Percentiles rank a stretch among this genome's conserved stretches.
Evolutionary conservation across 2,888 invertebrate species (phyloP).

Genomic region (Pharmacophagus antenor): DNA sequence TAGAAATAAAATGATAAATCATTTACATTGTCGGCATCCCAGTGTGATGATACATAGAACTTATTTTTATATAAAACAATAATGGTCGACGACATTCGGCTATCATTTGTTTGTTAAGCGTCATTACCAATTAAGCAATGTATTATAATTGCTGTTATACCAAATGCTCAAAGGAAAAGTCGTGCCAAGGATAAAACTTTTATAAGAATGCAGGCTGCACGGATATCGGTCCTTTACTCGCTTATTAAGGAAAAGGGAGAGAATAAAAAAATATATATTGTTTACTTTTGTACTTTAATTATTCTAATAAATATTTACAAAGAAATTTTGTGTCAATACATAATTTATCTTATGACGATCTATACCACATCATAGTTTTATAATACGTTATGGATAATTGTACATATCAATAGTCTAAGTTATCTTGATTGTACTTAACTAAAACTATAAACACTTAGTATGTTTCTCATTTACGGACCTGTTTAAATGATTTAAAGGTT

Average conservation of each 20-base stretch:
- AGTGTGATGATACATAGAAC: too few relatives aligned
- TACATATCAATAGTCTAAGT: constrained; percentile 17
- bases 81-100: too few relatives aligned
- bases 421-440: constrained; percentile 26
- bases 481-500: too few relatives aligned
- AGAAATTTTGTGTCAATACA: constrained; percentile 15
- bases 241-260: neutral
- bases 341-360: constrained; percentile 2
- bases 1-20: too few relatives aligned
- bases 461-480: neutral
- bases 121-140: too few relatives aligned
- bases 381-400: constrained; percentile 12
- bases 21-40: too few relatives aligned
- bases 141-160: too few relatives aligned
- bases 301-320: constrained; percentile 27
- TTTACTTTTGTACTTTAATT: constrained; percentile 28
- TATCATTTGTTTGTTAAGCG: too few relatives aligned
- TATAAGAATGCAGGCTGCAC: neutral
- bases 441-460: neutral
- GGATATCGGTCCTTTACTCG: neutral
- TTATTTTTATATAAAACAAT: too few relatives aligned
- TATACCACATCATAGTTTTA: neutral
- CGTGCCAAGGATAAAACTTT: neutral
- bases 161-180: too few relatives aligned
- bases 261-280: neutral